Evolutionary conservation across 2,113 vertebrate species (phyloP).

Genomic region (Pyrgilauda ruficollis): DNA sequence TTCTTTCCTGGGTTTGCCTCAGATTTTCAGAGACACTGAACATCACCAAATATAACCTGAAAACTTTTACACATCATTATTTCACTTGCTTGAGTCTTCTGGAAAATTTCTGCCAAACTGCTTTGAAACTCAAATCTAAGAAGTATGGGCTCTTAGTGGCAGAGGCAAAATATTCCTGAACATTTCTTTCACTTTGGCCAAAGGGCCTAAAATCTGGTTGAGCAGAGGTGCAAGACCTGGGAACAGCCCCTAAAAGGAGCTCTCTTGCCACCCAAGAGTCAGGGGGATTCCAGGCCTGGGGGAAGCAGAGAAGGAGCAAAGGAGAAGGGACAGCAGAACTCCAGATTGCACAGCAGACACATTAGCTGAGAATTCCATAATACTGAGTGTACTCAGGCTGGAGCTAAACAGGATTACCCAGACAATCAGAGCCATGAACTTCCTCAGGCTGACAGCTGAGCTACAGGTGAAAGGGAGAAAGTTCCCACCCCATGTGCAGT

Average conservation of each 20-base stretch:
- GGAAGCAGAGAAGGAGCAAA: not conserved
- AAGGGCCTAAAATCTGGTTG: not conserved
- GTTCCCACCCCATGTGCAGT: not conserved
- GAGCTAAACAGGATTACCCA: not conserved
- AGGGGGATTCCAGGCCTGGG: not conserved
- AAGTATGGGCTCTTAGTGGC: not conserved
- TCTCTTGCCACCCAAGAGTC: not conserved
- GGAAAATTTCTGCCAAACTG: not conserved
- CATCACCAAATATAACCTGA: not conserved
- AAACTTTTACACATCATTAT: not conserved
- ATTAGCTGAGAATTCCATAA: not conserved
- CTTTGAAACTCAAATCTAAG: not conserved
- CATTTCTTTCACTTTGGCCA: not conserved
- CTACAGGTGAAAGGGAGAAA: fast-evolving
- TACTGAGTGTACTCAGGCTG: not conserved
- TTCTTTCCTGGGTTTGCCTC: not conserved
- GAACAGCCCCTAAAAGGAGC: too few species aligned
- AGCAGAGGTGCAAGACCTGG: not conserved
- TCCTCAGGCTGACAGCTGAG: not conserved
- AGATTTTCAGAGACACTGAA: not conserved
- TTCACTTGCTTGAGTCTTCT: not conserved
- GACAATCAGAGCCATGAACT: not conserved
- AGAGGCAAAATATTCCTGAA: not conserved
- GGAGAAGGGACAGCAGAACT: not conserved
- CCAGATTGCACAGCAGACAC: not conserved